Evolutionary conservation across 2,888 invertebrate genomes (phyloP).

Genomic region (Drosophila rellima): DNA sequence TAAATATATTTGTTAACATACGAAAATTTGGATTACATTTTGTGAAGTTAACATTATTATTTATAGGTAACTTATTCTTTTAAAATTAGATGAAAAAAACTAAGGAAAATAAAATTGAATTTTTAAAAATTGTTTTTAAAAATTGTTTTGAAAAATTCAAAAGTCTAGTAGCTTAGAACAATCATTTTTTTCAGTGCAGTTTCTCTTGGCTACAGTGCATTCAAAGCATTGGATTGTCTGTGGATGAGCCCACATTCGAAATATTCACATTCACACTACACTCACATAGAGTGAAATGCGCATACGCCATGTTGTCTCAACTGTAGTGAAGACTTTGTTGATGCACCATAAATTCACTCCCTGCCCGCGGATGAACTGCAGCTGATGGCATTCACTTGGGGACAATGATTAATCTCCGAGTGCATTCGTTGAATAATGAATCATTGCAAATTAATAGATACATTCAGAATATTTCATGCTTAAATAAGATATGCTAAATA

Average conservation of each 20-base stretch:
- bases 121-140: no score
- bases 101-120: no score
- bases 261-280: conserved; percentile 10
- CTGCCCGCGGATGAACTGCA: neutral
- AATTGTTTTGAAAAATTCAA: no score
- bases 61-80: no score
- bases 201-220: neutral
- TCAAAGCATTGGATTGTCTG: neutral
- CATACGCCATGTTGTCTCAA: conserved; percentile 13
- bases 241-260: conserved; percentile 4
- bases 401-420: conserved; percentile 11
- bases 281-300: neutral
- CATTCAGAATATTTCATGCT: neutral
- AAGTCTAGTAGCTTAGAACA: no score
- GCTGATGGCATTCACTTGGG: conserved; percentile 3
- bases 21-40: no score
- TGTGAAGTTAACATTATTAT: no score
- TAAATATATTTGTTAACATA: no score
- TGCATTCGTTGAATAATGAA: conserved; percentile 12
- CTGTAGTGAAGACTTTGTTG: conserved; percentile 10
- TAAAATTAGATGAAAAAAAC: no score
- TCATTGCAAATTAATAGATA: neutral
- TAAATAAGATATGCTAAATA: neutral
- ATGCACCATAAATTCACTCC: conserved; percentile 37
- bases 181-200: neutral